Evolutionary conservation across 2,113 vertebrate species (phyloP).

Genomic region (Bubo bubo): DNA sequence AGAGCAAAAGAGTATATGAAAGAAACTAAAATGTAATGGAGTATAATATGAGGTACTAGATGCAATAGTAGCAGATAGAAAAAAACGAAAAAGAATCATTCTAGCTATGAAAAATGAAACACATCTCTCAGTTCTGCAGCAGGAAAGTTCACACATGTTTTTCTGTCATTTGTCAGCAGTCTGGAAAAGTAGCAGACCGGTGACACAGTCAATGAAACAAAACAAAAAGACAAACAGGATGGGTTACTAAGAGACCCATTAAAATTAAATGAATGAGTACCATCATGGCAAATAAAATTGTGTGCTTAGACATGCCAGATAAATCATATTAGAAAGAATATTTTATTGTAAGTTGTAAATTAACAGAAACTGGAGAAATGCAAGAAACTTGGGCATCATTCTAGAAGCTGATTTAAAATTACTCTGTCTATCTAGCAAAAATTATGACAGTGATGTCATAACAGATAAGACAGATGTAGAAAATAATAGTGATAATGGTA

Average conservation of each 20-base stretch:
- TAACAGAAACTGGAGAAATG: neutral
- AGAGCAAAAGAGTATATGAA: neutral
- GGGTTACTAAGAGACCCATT: neutral
- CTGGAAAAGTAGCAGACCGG: neutral
- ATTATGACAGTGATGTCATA: neutral
- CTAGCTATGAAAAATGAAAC: neutral
- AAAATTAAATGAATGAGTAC: neutral
- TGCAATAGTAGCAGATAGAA: neutral
- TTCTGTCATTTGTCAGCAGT: neutral
- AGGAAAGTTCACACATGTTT: neutral
- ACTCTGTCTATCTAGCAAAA: neutral
- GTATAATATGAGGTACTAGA: neutral
- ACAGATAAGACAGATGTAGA: neutral
- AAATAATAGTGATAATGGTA: neutral
- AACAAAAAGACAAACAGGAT: neutral
- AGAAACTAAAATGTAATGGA: neutral
- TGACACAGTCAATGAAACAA: neutral
- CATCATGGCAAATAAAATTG: neutral
- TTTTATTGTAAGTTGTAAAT: neutral
- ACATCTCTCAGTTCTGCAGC: neutral
- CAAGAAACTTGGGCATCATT: neutral
- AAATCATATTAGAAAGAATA: neutral
- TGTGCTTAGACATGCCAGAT: neutral
- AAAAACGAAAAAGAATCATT: neutral
- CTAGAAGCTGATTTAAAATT: neutral